Conservation (phyloP, 2,797 vertebrate species). For the Leuciscus waleckii region DNA sequence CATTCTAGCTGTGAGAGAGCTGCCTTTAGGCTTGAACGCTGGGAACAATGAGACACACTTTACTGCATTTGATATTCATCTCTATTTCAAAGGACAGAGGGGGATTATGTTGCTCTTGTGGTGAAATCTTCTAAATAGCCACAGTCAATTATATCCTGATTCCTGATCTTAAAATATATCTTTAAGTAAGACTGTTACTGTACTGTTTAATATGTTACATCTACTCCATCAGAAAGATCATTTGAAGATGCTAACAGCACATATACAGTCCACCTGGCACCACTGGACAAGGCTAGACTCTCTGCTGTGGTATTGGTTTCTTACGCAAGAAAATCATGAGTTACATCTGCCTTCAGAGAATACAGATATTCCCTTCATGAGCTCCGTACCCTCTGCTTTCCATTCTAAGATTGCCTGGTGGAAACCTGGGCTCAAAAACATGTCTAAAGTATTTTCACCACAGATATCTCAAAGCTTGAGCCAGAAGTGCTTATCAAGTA, state of each 20-base stretch:
- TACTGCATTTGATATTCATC: conserved; percentile 43
- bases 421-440: conserved; percentile 12
- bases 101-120: conserved; percentile 38
- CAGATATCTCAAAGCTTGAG: conserved; percentile 4
- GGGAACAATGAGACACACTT: conserved; percentile 29
- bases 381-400: background rate
- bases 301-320: background rate
- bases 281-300: conserved; percentile 5
- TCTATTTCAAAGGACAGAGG: conserved; percentile 25
- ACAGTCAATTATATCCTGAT: conserved; percentile 28
- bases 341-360: conserved; percentile 18
- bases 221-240: background rate
- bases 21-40: conserved; percentile 33
- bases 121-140: conserved; percentile 27
- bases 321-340: background rate
- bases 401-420: conserved; percentile 2
- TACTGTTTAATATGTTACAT: background rate
- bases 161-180: conserved; percentile 11
- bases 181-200: background rate
- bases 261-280: background rate
- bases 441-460: conserved; percentile 19
- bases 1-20: conserved; percentile 19
- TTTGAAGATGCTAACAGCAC: background rate
- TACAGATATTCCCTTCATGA: conserved; percentile 19
- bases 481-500: conserved; percentile 35